Evolutionary conservation across 2,113 vertebrate genomes (phyloP).

Genomic region (Paradoxurus hermaphroditus): DNA sequence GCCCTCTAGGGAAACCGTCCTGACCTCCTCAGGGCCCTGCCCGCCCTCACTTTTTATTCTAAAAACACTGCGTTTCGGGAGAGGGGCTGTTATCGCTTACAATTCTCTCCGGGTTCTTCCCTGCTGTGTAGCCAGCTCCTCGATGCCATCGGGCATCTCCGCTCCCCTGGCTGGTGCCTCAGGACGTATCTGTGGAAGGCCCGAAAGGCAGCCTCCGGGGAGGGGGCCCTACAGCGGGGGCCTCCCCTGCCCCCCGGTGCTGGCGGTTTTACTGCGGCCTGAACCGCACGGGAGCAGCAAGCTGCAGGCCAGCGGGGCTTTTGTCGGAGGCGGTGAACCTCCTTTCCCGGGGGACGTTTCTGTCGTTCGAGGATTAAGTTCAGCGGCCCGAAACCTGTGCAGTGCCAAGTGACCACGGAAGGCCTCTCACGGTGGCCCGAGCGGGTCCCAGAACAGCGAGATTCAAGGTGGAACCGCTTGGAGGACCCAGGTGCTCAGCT

Average conservation of each 20-base stretch:
- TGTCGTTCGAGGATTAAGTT: too few species aligned
- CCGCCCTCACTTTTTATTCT: not conserved
- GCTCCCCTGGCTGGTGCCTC: not conserved
- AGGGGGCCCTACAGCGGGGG: fast-evolving
- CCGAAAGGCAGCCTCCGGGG: not conserved
- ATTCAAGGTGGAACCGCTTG: fast-evolving
- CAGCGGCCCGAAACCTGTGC: not conserved
- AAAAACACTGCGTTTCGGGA: fast-evolving
- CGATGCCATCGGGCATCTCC: too few species aligned
- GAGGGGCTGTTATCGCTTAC: not conserved
- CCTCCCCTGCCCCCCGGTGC: fast-evolving
- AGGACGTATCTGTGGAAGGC: not conserved
- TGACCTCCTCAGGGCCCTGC: fast-evolving
- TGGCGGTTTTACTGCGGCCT: too few species aligned
- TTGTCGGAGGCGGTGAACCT: not conserved
- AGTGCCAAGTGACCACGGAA: fast-evolving
- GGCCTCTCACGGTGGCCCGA: not conserved
- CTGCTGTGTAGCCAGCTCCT: not conserved
- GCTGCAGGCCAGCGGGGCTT: not conserved
- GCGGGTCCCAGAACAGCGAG: too few species aligned
- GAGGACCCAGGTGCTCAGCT: fast-evolving
- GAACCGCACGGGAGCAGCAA: fast-evolving
- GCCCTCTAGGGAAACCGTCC: too few species aligned
- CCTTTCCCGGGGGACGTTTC: not conserved
- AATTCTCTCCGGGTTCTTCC: not conserved